Evolutionary conservation across 2,888 invertebrate species (phyloP).

Genomic region (Synergus itoensis): DNA sequence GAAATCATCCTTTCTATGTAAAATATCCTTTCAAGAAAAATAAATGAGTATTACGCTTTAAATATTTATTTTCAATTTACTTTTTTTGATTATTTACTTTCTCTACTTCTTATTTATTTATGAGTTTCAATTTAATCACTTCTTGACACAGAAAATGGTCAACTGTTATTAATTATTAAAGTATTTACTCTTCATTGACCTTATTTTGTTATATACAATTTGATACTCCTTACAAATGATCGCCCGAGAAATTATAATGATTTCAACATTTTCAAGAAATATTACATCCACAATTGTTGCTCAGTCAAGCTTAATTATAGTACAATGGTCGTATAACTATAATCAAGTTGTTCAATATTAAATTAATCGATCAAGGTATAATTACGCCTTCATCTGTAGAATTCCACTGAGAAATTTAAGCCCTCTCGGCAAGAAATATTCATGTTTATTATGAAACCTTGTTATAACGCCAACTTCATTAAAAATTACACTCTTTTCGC

Average conservation of each 20-base stretch:
- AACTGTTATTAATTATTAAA: too few species aligned
- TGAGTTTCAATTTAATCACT: too few species aligned
- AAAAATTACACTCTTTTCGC: slow-evolving; percentile 6
- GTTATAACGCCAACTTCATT: slow-evolving; percentile 14
- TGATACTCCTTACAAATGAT: not conserved
- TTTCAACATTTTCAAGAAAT: not conserved
- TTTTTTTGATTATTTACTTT: not conserved
- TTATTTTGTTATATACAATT: not conserved
- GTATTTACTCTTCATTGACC: not conserved
- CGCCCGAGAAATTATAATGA: not conserved
- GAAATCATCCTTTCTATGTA: too few species aligned
- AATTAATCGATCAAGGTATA: slow-evolving; percentile 22
- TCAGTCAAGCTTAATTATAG: not conserved
- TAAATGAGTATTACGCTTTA: not conserved
- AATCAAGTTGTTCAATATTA: slow-evolving; percentile 36
- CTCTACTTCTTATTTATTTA: not conserved
- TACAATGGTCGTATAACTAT: slow-evolving; percentile 8
- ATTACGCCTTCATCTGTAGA: slow-evolving; percentile 7
- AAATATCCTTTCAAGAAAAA: not conserved
- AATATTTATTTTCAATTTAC: not conserved
- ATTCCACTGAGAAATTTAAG: slow-evolving; percentile 6
- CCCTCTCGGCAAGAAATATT: not conserved
- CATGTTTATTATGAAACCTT: slow-evolving; percentile 20
- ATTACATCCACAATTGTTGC: not conserved
- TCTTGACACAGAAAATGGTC: too few species aligned